Percentiles rank a stretch among this genome's conserved stretches.
Evolutionary conservation across 1,140 invertebrate genomes (phyloP).

Genomic region (Drosophila lowei): DNA sequence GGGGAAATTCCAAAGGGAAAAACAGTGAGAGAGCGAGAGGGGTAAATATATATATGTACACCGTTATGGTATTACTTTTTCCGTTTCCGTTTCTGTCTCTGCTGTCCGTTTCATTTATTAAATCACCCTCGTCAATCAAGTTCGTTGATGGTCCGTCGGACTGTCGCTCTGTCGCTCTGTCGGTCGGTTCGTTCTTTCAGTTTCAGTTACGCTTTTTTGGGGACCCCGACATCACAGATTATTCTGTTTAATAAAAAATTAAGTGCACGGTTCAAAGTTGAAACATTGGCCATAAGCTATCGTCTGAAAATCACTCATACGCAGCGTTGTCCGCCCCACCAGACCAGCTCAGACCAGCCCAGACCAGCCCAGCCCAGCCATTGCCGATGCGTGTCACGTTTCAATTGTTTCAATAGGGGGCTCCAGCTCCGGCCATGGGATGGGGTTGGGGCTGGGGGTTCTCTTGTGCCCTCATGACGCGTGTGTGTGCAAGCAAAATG

Average conservation of each 20-base stretch:
- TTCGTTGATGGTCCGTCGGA: slow-evolving; percentile 54
- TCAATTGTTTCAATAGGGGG: slow-evolving; percentile 66
- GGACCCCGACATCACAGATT: slow-evolving; percentile 32
- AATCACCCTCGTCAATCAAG: slow-evolving; percentile 80
- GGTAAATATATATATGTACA: slow-evolving; percentile 32
- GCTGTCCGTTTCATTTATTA: slow-evolving; percentile 66
- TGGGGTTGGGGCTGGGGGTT: not conserved
- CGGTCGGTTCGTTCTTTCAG: slow-evolving; percentile 39
- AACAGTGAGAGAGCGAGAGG: slow-evolving; percentile 3
- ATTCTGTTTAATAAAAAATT: slow-evolving; percentile 79
- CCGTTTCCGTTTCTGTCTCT: slow-evolving; percentile 15
- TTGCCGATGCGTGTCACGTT: slow-evolving; percentile 70
- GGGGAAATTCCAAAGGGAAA: not conserved
- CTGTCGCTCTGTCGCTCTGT: no score
- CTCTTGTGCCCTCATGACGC: slow-evolving; percentile 8
- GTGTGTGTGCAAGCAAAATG: slow-evolving; percentile 63
- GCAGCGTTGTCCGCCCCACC: slow-evolving; percentile 34
- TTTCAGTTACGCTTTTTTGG: slow-evolving; percentile 42
- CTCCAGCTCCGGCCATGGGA: not conserved
- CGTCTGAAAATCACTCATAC: slow-evolving; percentile 61
- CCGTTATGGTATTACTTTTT: slow-evolving; percentile 49
- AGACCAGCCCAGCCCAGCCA: not conserved
- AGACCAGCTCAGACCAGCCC: no score
- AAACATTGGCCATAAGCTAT: slow-evolving; percentile 56
- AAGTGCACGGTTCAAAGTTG: slow-evolving; percentile 74